phyloP scores from a whole-genome alignment of 2,888 invertebrate species.

The Cataglyphis cursor region DNA sequence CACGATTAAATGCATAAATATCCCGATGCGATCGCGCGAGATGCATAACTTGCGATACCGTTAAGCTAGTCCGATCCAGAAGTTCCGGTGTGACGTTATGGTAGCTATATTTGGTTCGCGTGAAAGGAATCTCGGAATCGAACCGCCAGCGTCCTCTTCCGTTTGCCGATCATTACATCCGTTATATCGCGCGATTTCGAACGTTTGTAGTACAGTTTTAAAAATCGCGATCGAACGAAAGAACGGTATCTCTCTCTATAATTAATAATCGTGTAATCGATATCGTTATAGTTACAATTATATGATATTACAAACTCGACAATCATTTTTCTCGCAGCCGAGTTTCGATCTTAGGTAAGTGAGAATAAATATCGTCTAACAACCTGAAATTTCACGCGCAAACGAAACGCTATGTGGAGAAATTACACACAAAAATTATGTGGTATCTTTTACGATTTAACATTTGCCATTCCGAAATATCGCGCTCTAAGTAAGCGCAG shows the following conservation, averaged over 20 bases:
- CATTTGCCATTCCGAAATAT: slow-evolving; percentile 25
- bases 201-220: not conserved
- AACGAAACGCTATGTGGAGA: not conserved
- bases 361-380: not conserved
- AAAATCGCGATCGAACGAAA: not conserved
- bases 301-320: not conserved
- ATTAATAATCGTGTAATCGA: not conserved
- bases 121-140: not conserved
- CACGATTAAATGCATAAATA: not conserved
- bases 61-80: not conserved
- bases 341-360: not conserved
- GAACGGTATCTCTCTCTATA: not conserved
- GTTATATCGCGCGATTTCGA: not conserved
- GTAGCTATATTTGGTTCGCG: not conserved
- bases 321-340: not conserved
- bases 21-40: not conserved
- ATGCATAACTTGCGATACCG: not conserved
- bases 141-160: not conserved
- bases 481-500: not conserved
- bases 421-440: not conserved
- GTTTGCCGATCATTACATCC: not conserved
- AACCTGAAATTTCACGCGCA: not conserved
- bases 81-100: not conserved
- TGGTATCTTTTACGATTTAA: not conserved
- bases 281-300: not conserved